Base-by-base conservation (phyloP, 2,888 invertebrate species). In the Thelaira solivaga region DNA sequence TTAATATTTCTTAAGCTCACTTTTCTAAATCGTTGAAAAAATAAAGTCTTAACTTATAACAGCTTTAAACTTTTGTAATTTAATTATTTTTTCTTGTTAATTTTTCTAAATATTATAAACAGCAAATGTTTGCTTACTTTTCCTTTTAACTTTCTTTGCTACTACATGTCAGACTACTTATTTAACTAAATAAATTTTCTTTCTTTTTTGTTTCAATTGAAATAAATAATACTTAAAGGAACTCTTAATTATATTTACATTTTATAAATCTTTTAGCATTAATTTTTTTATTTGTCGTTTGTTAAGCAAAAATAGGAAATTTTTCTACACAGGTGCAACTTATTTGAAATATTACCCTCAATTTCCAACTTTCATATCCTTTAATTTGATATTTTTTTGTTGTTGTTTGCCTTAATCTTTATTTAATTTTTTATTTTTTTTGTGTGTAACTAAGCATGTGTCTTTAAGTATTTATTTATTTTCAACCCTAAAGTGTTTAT, bases 271-370 rank as follows among this genome's bases (percentile, higher is more conserved):
- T 49, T 47, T 53, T 20, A 22, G 1, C 13, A 7, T 36, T 1
- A 31, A 20, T 20, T 18, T 24, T 34, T 47, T 26, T 22, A n/a
- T 4, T 24, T n/a, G n/a, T 20, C 29, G 2, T 20, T 45, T 43
- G n/a, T n/a, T n/a, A n/a, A n/a, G n/a, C 6, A 53, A 26, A 26
- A 20, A 31, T 61, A 29, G 1, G 3, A 34, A 22, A 1, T 69
- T 29, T 8, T 39, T n/a, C 20, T 18, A 13, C 62, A 72, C 64
- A 64, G 34, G 55, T 72, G 64, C 47, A 55, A 55, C 10, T 55
- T 2, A 72, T 57, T 64, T 39, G 47, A 45, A 47, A 47, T 47
- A 55, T 55, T 39, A 13, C 4, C 10, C 34, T 43, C 16, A 13
- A 29, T 43, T 22, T 51, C 13, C 31, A 22, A 5, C 4, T n/a